Percentiles rank a stretch among this genome's conserved stretches.
Evolutionary conservation across 2,888 invertebrate species (phyloP).

Genomic region (Agrochola litura): DNA sequence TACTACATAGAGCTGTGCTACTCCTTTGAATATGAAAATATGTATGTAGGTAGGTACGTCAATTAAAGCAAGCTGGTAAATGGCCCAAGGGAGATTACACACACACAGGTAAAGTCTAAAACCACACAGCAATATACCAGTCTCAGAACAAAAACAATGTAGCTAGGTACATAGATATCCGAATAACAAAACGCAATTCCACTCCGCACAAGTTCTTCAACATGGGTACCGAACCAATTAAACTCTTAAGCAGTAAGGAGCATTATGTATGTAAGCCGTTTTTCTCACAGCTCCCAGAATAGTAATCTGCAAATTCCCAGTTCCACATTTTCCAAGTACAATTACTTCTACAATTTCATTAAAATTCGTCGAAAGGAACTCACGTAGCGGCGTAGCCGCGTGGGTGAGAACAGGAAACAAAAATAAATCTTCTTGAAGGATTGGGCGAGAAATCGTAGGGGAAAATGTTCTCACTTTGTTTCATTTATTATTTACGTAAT

Average conservation of each 20-base stretch:
- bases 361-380: conserved; percentile 46
- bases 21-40: not conserved
- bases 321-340: conserved; percentile 12
- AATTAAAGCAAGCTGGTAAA: not conserved
- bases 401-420: conserved; percentile 30
- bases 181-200: not conserved
- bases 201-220: not conserved
- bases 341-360: conserved; percentile 54
- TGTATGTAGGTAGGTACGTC: not conserved
- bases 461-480: conserved; percentile 41
- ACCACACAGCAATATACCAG: not conserved
- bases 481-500: conserved; percentile 56
- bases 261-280: conserved; percentile 42
- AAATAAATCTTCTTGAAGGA: conserved; percentile 56
- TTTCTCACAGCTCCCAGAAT: conserved; percentile 36
- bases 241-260: not conserved
- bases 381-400: conserved; percentile 30
- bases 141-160: not conserved
- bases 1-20: not conserved
- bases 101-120: not conserved
- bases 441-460: conserved; percentile 36
- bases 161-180: not conserved
- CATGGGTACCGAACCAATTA: conserved; percentile 16
- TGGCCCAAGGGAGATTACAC: not conserved
- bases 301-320: conserved; percentile 27